A percentile compares a stretch with the other conserved stretches of the same genome.
These are phyloP conservation scores for Dynastes maya DNA, from an alignment of 2,888 invertebrate genomes.

Conservation along the genomic window DNA sequence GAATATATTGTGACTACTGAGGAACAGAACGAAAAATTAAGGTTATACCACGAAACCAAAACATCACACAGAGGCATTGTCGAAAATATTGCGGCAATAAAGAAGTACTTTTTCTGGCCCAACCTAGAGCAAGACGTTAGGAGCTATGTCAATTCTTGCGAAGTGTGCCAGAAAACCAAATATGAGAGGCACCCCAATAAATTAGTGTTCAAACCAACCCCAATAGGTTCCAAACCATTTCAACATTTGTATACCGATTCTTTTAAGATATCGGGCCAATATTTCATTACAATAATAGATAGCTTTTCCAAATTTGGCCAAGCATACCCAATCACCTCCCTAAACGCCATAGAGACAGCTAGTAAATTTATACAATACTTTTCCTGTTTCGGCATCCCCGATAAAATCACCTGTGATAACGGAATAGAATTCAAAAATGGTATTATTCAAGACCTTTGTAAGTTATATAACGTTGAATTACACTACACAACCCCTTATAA, in stretches of 20 bases:
- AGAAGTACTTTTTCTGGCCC: slow-evolving; percentile 41
- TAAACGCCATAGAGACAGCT: slow-evolving; percentile 50
- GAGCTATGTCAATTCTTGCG: slow-evolving; percentile 42
- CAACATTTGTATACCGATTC: slow-evolving; percentile 39
- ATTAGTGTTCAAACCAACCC: slow-evolving; percentile 39
- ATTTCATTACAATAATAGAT: slow-evolving; percentile 55
- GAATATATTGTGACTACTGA: not conserved
- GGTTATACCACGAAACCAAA: slow-evolving; percentile 29
- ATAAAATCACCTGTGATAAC: too few relatives aligned
- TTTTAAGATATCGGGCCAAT: slow-evolving; percentile 36
- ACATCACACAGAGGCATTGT: slow-evolving; percentile 32
- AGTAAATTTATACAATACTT: too few relatives aligned
- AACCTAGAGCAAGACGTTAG: slow-evolving; percentile 34
- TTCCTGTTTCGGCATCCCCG: too few relatives aligned
- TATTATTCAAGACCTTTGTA: too few relatives aligned
- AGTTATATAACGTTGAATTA: too few relatives aligned
- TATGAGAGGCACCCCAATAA: slow-evolving; percentile 46
- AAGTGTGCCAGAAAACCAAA: slow-evolving; percentile 44
- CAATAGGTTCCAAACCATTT: slow-evolving; percentile 35
- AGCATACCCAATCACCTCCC: slow-evolving; percentile 50
- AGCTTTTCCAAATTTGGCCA: slow-evolving; percentile 56
- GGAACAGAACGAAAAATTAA: not conserved
- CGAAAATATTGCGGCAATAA: slow-evolving; percentile 36
- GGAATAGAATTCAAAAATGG: too few relatives aligned
- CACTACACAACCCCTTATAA: too few relatives aligned